A percentile compares a stretch with the other conserved stretches of the same genome.
Conservation (phyloP, 2,797 vertebrate genomes). For the Merluccius polli region DNA sequence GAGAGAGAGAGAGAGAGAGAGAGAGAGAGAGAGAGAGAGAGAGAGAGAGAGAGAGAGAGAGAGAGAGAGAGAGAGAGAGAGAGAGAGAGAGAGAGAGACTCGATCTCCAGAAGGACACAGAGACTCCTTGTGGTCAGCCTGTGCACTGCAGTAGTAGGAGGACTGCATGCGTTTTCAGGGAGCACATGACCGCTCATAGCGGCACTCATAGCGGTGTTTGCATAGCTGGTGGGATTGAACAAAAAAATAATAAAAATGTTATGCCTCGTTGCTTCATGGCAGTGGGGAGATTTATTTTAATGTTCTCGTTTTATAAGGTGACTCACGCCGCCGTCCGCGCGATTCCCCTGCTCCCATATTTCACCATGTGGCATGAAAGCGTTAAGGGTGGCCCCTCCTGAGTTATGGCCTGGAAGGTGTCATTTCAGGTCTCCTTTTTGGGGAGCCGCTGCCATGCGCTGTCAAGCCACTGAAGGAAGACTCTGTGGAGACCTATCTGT, state of each 20-base stretch:
- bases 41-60: not conserved
- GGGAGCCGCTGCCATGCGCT: slow-evolving; percentile 11
- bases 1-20: too few relatives aligned
- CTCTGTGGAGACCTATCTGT: not conserved
- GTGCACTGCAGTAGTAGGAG: not conserved
- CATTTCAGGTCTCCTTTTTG: slow-evolving; percentile 49
- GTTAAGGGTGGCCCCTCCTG: slow-evolving; percentile 53
- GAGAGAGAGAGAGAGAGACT: not conserved
- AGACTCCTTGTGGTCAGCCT: slow-evolving; percentile 67
- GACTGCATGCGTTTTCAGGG: not conserved
- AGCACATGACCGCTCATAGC: not conserved
- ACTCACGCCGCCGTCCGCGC: slow-evolving; percentile 31
- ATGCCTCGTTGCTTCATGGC: not conserved
- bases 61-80: slow-evolving; percentile 1
- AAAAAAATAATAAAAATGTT: too few relatives aligned
- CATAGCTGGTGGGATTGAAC: not conserved
- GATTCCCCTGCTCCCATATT: slow-evolving; percentile 44
- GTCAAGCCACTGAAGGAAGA: slow-evolving; percentile 24
- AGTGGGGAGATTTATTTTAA: not conserved
- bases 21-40: too few relatives aligned
- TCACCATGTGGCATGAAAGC: slow-evolving; percentile 55
- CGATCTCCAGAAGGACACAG: slow-evolving; percentile 45
- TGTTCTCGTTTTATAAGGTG: slow-evolving; percentile 37
- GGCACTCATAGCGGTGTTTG: not conserved
- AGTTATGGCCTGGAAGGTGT: slow-evolving; percentile 64